These are phyloP conservation scores for Nasonia giraulti DNA, from an alignment of 1,140 invertebrate species.

Conservation along the genomic window DNA sequence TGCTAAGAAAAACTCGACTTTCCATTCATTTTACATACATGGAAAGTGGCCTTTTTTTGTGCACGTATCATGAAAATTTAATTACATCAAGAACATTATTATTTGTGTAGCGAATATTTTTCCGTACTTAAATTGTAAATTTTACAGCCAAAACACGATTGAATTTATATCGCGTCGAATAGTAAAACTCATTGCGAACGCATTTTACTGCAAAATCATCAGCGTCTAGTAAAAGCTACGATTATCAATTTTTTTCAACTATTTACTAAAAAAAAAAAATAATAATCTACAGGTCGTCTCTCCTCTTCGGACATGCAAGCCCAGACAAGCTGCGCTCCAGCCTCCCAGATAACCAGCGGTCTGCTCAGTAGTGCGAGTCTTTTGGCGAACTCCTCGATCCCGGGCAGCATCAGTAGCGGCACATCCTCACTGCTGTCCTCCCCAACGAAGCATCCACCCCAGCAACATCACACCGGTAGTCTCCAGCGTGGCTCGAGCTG, in stretches of 20 bases:
- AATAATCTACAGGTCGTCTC: constrained; percentile 29
- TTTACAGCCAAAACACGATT: no score
- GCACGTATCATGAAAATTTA: no score
- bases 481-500: constrained; percentile 53
- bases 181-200: neutral
- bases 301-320: constrained; percentile 61
- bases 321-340: constrained; percentile 60
- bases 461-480: constrained; percentile 50
- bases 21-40: no score
- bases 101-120: no score
- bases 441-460: constrained; percentile 61
- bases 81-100: no score
- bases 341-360: constrained; percentile 52
- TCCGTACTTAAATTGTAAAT: no score
- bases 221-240: neutral
- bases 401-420: constrained; percentile 3
- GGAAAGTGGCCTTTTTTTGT: no score
- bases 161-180: no score
- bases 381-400: constrained; percentile 7
- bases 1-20: no score
- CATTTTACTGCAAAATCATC: neutral
- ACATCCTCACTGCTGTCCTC: constrained; percentile 71
- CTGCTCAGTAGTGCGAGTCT: constrained; percentile 26
- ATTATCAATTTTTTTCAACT: no score
- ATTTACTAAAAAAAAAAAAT: neutral